These are phyloP conservation scores for Astreopora myriophthalma DNA, from an alignment of 64 coral and sea anemone species.

Conservation along the genomic window DNA sequence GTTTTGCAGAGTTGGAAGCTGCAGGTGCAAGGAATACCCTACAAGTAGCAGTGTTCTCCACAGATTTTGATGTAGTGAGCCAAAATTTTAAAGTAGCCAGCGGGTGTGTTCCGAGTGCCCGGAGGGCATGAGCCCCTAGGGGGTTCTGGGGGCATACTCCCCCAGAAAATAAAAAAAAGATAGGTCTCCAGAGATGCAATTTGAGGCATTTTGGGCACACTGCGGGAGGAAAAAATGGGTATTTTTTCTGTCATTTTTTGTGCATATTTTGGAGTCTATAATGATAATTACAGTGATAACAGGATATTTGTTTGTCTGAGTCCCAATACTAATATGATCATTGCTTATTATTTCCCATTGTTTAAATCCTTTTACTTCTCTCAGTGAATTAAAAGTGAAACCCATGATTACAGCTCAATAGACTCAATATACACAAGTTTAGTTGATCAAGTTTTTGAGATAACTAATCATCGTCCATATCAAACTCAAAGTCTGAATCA, in stretches of 20 bases:
- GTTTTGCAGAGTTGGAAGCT: too few relatives aligned
- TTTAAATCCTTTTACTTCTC: constrained; percentile 45
- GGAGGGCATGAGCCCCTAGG: not conserved
- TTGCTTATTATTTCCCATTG: constrained; percentile 23
- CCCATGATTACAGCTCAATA: not conserved
- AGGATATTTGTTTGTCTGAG: constrained; percentile 34
- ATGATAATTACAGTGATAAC: constrained; percentile 20
- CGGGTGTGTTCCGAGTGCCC: not conserved
- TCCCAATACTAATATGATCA: constrained; percentile 34
- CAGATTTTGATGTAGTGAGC: constrained; percentile 7
- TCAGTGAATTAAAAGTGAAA: constrained; percentile 47
- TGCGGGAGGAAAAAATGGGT: constrained; percentile 8
- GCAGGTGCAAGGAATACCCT: too few relatives aligned
- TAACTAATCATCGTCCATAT: constrained; percentile 45
- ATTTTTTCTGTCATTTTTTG: constrained; percentile 40
- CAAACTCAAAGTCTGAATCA: constrained; percentile 55
- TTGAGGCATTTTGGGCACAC: constrained; percentile 42
- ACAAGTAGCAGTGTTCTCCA: constrained; percentile 5
- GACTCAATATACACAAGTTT: constrained; percentile 23
- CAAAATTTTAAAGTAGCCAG: not conserved
- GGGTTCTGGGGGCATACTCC: not conserved
- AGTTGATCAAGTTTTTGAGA: constrained; percentile 39
- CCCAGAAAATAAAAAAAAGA: not conserved
- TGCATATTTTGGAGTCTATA: constrained; percentile 43
- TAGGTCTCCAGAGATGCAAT: constrained; percentile 4